Conservation (phyloP, 23 tunicate species). For the Diplosoma virens region DNA sequence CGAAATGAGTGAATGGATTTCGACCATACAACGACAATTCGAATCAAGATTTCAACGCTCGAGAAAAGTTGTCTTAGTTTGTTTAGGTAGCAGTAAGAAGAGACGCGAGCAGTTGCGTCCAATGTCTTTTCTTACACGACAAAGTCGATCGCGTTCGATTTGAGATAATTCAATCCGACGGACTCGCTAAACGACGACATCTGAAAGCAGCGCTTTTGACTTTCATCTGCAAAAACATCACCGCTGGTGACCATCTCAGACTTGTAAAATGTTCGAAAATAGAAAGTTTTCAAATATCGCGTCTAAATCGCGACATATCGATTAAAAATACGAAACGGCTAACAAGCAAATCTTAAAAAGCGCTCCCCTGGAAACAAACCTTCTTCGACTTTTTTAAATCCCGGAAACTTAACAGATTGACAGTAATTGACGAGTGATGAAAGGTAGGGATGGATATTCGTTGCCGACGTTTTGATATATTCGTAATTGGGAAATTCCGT, state of each 20-base stretch:
- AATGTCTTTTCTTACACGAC: conserved; percentile 71
- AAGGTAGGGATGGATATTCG: conserved; percentile 86
- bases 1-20: too few relatives aligned
- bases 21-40: too few relatives aligned
- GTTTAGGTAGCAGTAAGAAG: too few relatives aligned
- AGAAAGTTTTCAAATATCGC: too few relatives aligned
- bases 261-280: too few relatives aligned
- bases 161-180: conserved; percentile 56
- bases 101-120: too few relatives aligned
- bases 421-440: conserved; percentile 87
- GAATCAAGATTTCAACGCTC: too few relatives aligned
- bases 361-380: too few relatives aligned
- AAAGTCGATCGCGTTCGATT: conserved; percentile 74
- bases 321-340: too few relatives aligned
- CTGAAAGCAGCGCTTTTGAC: conserved; percentile 50
- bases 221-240: conserved; percentile 9
- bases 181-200: conserved; percentile 92
- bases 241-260: not conserved
- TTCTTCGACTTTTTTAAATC: conserved; percentile 57
- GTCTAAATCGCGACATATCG: too few relatives aligned
- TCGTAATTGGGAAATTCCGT: conserved; percentile 64
- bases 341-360: too few relatives aligned
- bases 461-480: conserved; percentile 74
- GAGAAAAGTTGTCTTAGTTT: too few relatives aligned
- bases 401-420: conserved; percentile 89